Evolutionary conservation across 1,140 invertebrate species (phyloP).

Genomic region (Aphidius ervi): DNA sequence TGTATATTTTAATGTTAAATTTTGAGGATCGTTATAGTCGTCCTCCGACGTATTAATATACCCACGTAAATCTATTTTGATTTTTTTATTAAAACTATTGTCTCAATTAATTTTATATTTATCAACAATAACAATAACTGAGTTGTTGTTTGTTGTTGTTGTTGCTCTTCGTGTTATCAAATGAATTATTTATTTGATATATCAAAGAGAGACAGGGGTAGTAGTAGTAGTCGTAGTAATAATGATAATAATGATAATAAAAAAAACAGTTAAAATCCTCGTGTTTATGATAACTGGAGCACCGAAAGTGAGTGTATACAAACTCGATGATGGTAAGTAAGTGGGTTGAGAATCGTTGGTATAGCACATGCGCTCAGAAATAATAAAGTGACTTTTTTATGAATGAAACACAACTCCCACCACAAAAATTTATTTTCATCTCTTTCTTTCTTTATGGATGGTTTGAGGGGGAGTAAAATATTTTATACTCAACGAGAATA

Average conservation of each 20-base stretch:
- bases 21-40: slow-evolving; percentile 19
- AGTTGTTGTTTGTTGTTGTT: too few relatives aligned
- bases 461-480: background rate
- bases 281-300: slow-evolving; percentile 3
- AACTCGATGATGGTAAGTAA: slow-evolving; percentile 4
- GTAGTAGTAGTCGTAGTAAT: too few relatives aligned
- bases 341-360: slow-evolving; percentile 25
- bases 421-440: slow-evolving; percentile 15
- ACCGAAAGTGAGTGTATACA: background rate
- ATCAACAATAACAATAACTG: too few relatives aligned
- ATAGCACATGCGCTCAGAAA: slow-evolving; percentile 51
- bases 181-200: too few relatives aligned
- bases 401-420: slow-evolving; percentile 49
- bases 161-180: too few relatives aligned
- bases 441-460: too few relatives aligned
- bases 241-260: too few relatives aligned
- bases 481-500: background rate
- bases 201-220: too few relatives aligned
- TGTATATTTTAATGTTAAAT: background rate
- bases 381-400: slow-evolving; percentile 55
- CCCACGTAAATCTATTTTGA: slow-evolving; percentile 12
- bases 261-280: too few relatives aligned
- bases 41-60: slow-evolving; percentile 24
- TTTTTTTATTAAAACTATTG: background rate
- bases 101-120: too few relatives aligned